Conservation (phyloP, 2,797 vertebrate species). For the Pangasius krempfi region DNA sequence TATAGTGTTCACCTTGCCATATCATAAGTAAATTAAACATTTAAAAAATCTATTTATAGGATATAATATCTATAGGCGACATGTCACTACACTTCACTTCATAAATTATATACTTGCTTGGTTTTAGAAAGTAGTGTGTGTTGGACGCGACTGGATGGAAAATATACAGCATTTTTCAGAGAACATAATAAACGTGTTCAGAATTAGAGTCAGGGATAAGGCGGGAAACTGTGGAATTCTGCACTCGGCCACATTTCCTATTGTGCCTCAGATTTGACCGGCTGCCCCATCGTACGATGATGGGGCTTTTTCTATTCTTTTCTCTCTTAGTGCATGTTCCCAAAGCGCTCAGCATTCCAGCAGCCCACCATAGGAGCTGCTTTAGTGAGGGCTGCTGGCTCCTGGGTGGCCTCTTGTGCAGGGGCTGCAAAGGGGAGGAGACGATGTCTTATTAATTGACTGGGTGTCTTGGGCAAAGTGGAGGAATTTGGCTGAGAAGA, state of each 20-base stretch:
- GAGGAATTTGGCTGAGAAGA: conserved; percentile 72
- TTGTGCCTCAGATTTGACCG: conserved; percentile 73
- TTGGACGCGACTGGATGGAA: not conserved
- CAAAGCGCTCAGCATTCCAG: conserved; percentile 83
- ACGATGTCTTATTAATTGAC: conserved; percentile 88
- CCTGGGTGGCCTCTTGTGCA: conserved; percentile 90
- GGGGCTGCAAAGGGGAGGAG: conserved; percentile 74
- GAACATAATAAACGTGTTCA: not conserved
- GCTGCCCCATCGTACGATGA: conserved; percentile 70
- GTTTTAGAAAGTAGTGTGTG: not conserved
- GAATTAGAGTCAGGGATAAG: conserved; percentile 46
- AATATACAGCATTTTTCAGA: not conserved
- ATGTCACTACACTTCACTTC: too few relatives aligned
- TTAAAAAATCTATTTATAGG: not conserved
- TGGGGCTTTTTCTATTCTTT: conserved; percentile 74
- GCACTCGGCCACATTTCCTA: conserved; percentile 68
- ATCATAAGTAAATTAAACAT: not conserved
- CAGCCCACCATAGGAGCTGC: conserved; percentile 96
- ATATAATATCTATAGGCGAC: not conserved
- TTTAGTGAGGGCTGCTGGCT: conserved; percentile 84
- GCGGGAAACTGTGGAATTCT: conserved; percentile 61
- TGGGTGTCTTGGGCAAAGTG: conserved; percentile 77
- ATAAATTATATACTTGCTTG: not conserved
- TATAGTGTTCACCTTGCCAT: not conserved
- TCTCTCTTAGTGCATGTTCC: conserved; percentile 62